Base-by-base conservation (phyloP, 2,797 vertebrate species). In the Danio kyathit region DNA sequence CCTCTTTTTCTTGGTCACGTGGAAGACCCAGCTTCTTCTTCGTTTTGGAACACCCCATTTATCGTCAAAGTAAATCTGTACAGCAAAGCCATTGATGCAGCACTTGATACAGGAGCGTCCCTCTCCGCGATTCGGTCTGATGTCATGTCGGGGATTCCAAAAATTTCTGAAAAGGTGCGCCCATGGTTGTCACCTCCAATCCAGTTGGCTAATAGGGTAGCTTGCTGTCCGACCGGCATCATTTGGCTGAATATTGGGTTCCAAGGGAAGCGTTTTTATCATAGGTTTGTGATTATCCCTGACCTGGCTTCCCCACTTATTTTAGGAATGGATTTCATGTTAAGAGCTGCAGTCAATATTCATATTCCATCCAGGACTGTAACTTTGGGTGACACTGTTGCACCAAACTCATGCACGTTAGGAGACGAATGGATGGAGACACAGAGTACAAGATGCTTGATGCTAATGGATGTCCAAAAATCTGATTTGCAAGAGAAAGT, bases 81-180 rank as follows among this genome's bases (percentile, higher is more conserved):
- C n/a, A 43, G 44, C 54, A 19, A n/a, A 19, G 29, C 51, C 7
- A 41, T 76, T 44, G 14, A 44, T 7, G 61, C 12, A 17, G 56
- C 49, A 17, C 48, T 78, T 17, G 65, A 76, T 38, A 78, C 49
- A 8, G 75, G 48, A 5, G 38, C 12, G 7, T 76, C 74, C 14
- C 59, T 76, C 11, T 76, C 21, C n/a, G 44, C 56, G 19, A 17
- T 76, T 14, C 10, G 38, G 17, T 13, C 44, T 38, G 16, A 51
- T n/a, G n/a, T 65, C n/a, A n/a, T n/a, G n/a, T n/a, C n/a, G n/a
- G n/a, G n/a, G n/a, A n/a, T n/a, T n/a, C n/a, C n/a, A n/a, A n/a
- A n/a, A n/a, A 13, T 76, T 40, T 16, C 52, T 54, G 52, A 54
- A 67, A 67, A 67, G 44, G 41, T 41, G 41, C 40, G 17, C 6